phyloP scores from a whole-genome alignment of 2,888 invertebrate genomes.

The Caenorhabditis imperialis region DNA sequence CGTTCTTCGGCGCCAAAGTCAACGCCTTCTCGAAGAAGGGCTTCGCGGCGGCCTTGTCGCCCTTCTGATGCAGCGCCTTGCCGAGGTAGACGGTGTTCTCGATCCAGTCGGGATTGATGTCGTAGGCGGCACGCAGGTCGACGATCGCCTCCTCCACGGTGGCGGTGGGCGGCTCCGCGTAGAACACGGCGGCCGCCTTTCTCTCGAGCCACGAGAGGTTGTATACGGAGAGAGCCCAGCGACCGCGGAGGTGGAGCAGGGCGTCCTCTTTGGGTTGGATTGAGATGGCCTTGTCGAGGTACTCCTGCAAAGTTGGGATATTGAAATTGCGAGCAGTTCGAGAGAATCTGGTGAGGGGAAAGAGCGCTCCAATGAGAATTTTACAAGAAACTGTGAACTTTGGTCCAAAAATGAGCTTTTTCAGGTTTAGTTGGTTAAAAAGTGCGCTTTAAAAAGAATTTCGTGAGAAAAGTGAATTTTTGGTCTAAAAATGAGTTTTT shows the following conservation, averaged over 20 bases:
- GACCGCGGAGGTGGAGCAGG: slow-evolving; percentile 66
- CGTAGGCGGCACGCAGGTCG: slow-evolving; percentile 75
- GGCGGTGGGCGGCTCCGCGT: slow-evolving; percentile 65
- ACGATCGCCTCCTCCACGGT: slow-evolving; percentile 68
- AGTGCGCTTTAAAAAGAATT: too few relatives aligned
- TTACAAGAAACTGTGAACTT: too few relatives aligned
- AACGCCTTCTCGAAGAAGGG: slow-evolving; percentile 63
- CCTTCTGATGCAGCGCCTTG: slow-evolving; percentile 73
- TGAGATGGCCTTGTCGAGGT: slow-evolving; percentile 71
- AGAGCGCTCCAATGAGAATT: too few relatives aligned
- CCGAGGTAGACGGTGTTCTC: slow-evolving; percentile 80
- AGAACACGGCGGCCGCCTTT: slow-evolving; percentile 67
- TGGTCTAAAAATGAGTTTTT: too few relatives aligned
- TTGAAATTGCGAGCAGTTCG: too few relatives aligned
- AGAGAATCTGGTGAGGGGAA: too few relatives aligned
- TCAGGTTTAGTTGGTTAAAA: too few relatives aligned
- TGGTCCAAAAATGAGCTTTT: too few relatives aligned
- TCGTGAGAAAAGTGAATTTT: too few relatives aligned
- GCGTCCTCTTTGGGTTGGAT: slow-evolving; percentile 64
- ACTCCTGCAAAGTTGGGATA: slow-evolving; percentile 51
- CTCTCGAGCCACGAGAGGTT: slow-evolving; percentile 70
- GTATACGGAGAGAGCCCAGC: slow-evolving; percentile 68
- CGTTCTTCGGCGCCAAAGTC: slow-evolving; percentile 53
- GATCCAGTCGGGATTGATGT: slow-evolving; percentile 79
- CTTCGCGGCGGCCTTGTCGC: slow-evolving; percentile 69